Conservation (phyloP, 2,888 invertebrate species). For the Drosophila stalkeri region DNA sequence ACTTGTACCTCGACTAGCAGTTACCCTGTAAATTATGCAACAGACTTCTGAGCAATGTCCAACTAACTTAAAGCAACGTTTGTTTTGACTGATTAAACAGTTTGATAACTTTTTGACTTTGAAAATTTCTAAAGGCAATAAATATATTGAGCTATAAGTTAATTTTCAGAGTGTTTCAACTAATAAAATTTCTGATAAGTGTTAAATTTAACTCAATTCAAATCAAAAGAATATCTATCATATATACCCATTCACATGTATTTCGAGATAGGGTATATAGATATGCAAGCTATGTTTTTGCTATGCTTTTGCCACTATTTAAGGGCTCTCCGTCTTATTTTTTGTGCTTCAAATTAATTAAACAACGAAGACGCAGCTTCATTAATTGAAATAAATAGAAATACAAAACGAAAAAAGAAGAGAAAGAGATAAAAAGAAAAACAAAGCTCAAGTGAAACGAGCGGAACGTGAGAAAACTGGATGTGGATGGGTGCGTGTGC, state of each 20-base stretch:
- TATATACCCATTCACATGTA: neutral
- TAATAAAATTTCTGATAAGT: too few relatives aligned
- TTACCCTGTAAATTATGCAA: neutral
- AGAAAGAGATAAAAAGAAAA: neutral
- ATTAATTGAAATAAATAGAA: conserved; percentile 77
- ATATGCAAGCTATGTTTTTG: conserved; percentile 6
- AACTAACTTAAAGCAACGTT: neutral
- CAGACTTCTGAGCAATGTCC: neutral
- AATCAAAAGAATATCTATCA: neutral
- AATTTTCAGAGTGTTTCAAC: too few relatives aligned
- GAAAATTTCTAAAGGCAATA: neutral
- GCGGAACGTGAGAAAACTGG: conserved; percentile 42
- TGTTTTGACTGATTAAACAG: neutral
- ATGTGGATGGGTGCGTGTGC: conserved; percentile 9
- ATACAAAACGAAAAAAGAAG: conserved; percentile 16
- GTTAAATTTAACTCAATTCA: neutral
- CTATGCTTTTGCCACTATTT: conserved; percentile 10
- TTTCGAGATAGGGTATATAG: conserved; percentile 14
- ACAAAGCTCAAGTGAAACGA: conserved; percentile 15
- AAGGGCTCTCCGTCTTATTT: conserved; percentile 38
- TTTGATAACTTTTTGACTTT: neutral
- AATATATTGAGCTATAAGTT: neutral
- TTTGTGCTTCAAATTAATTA: conserved; percentile 56
- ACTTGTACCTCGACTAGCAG: neutral
- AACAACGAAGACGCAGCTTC: conserved; percentile 66